Conservation (phyloP, 2,888 invertebrate genomes). For the Hofmannophila pseudospretella region DNA sequence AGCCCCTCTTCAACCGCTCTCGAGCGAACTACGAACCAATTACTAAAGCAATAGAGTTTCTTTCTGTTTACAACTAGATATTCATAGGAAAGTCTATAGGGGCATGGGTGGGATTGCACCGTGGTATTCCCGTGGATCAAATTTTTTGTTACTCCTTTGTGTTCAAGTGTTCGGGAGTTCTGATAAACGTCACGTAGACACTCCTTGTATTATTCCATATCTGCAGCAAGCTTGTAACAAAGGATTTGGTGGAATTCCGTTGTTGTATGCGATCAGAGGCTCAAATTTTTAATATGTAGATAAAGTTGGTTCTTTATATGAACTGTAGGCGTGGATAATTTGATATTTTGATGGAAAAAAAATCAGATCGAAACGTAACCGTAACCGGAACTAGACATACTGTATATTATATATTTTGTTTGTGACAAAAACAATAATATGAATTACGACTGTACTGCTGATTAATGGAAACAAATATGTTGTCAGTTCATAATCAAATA, state of each 20-base stretch:
- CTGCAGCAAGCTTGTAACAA: constrained; percentile 31
- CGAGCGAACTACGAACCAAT: constrained; percentile 16
- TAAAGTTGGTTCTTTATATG: too few relatives aligned
- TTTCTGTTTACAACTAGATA: constrained; percentile 10
- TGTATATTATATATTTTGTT: too few relatives aligned
- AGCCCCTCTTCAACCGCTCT: constrained; percentile 14
- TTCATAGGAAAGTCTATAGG: neutral
- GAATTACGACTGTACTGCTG: too few relatives aligned
- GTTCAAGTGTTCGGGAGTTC: constrained; percentile 21
- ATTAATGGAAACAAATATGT: neutral
- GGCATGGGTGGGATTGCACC: constrained; percentile 22
- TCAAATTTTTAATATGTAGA: too few relatives aligned
- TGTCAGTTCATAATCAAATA: neutral
- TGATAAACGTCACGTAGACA: constrained; percentile 32
- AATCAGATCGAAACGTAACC: too few relatives aligned
- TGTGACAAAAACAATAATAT: too few relatives aligned
- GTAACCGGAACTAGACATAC: too few relatives aligned
- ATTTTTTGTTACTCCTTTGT: constrained; percentile 41
- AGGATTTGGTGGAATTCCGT: constrained; percentile 18
- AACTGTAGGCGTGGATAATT: too few relatives aligned
- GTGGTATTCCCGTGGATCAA: constrained; percentile 42
- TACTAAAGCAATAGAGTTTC: constrained; percentile 16
- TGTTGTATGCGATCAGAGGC: too few relatives aligned
- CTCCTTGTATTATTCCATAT: constrained; percentile 1
- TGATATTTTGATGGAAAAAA: too few relatives aligned